Base-by-base conservation (phyloP, 2,888 invertebrate species). In the Ephialtes manifestator region DNA sequence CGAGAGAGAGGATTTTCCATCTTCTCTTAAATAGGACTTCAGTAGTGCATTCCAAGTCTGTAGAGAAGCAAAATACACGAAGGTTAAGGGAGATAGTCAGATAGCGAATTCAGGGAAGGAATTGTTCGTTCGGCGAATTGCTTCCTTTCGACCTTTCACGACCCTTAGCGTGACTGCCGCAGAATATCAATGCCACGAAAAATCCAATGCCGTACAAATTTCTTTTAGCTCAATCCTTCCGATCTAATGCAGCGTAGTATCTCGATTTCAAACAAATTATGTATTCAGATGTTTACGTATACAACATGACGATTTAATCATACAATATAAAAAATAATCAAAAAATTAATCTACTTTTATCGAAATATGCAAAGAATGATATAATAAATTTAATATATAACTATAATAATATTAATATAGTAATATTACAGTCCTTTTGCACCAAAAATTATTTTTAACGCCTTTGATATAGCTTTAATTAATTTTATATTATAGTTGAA, bases 171-270 rank as follows among this genome's bases (percentile, higher is more conserved):
- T 60, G 60, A 60, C 60, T 60, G 28, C 18, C 31, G 48, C 4
- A 5, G n/a, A 60, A 48, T 46, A 46, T 48, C 31, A 46, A 15
- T 60, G 60, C 28, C 48, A 48, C 18, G n/a, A 60, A 60, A 43
- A 58, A 43, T 55, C 10, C 43, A 18, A 71, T 53, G 8, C n/a
- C 20, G 13, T 18, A 28, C 7, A 55, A 24, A 20, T 24, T 20
- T 15, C 55, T 46, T 46, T 58, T 28, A 4, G n/a, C n/a, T 31
- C 28, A 5, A 35, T 7, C 18, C 15, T 10, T 8, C 18, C 28
- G 0, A 53, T 60, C 10, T 2, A 13, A 13, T 28, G 8, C 11
- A 58, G 24, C 55, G 1, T 28, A 24, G 55, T 24, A 8, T 18
- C 18, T 53, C 53, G 10, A 1, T 24, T 24, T 1, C 24, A 24